Evolutionary conservation across 2,888 invertebrate species (phyloP).

Genomic region (Spisula subtruncata): DNA sequence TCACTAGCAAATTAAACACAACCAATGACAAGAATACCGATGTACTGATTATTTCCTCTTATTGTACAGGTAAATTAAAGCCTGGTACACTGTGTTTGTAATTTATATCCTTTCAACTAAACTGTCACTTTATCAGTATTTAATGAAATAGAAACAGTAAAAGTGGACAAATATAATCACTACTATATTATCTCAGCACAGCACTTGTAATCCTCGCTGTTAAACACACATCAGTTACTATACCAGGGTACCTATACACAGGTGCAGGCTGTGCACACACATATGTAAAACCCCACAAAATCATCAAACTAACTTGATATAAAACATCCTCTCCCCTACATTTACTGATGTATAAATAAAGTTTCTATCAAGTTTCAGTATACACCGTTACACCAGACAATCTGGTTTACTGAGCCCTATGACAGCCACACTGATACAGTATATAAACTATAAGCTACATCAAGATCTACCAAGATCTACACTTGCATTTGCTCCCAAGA

Average conservation of each 20-base stretch:
- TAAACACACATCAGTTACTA: no score
- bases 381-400: background rate
- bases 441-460: background rate
- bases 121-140: background rate
- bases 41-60: conserved; percentile 1
- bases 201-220: no score
- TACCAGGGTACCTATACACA: no score
- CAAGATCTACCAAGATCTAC: background rate
- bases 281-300: background rate
- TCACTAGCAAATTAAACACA: background rate
- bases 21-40: background rate
- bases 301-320: background rate
- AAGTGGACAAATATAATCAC: background rate
- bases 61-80: conserved; percentile 14
- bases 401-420: background rate
- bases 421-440: background rate
- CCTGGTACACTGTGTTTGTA: background rate
- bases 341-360: background rate
- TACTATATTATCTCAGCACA: background rate
- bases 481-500: background rate
- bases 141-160: background rate
- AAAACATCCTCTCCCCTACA: background rate
- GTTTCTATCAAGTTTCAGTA: background rate
- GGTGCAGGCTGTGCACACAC: background rate
- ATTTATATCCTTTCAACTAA: background rate